Percentiles rank a stretch among this genome's conserved stretches.
phyloP scores from a whole-genome alignment of 2,797 vertebrate genomes.

The Diglossa cyanea region DNA sequence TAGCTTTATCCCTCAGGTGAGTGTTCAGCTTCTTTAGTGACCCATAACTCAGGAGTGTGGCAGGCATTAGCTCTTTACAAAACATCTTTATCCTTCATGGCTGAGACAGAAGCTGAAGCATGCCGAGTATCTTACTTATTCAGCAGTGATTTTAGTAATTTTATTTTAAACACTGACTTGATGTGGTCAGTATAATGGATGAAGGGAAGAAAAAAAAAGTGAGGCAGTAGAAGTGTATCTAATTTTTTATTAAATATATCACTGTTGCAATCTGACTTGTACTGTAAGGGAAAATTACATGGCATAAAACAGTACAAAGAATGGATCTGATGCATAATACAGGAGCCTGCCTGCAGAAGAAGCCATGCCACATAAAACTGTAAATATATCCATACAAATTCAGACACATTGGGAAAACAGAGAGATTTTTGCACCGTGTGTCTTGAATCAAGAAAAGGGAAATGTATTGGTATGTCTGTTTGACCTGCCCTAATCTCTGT shows the following conservation, averaged over 20 bases:
- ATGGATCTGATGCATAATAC: constrained; percentile 58
- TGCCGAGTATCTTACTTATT: constrained; percentile 35
- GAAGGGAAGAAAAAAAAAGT: background rate
- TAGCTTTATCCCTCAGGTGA: constrained; percentile 72
- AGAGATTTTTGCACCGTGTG: rapidly evolving
- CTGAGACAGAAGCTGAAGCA: background rate
- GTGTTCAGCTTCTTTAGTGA: constrained; percentile 53
- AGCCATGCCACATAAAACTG: background rate
- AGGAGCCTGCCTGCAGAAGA: constrained; percentile 54
- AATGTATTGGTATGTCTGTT: background rate
- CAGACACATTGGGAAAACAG: background rate
- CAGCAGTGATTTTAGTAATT: constrained; percentile 57
- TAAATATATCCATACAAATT: constrained; percentile 24
- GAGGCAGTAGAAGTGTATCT: constrained; percentile 35
- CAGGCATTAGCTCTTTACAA: constrained; percentile 26
- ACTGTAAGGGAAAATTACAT: constrained; percentile 55
- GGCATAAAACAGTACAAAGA: constrained; percentile 44
- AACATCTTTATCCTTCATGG: constrained; percentile 65
- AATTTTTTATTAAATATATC: constrained; percentile 65
- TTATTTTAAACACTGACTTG: constrained; percentile 64
- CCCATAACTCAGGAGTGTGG: constrained; percentile 67
- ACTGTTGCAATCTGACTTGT: constrained; percentile 50
- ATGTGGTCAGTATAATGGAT: constrained; percentile 29
- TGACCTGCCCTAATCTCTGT: background rate
- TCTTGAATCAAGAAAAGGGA: background rate